These are phyloP conservation scores for Pelvicachromis taeniatus DNA, from an alignment of 2,113 vertebrate species.

Conservation along the genomic window DNA sequence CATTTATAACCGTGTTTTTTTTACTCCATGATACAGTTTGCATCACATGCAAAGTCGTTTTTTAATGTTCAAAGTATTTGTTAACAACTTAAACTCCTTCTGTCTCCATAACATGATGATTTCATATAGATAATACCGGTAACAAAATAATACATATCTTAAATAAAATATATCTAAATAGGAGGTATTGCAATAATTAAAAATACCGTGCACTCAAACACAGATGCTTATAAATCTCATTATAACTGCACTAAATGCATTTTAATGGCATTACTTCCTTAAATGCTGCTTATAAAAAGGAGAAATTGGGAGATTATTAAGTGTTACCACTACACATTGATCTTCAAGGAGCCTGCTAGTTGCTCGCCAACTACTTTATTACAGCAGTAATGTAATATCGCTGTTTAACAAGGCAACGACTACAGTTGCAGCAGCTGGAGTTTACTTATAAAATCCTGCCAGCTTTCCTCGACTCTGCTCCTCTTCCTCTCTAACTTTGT, in stretches of 20 bases:
- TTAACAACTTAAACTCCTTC: background rate
- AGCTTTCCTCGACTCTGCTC: background rate
- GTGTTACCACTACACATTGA: background rate
- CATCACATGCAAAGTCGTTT: background rate
- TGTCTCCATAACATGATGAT: background rate
- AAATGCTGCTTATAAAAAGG: background rate
- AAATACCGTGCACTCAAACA: background rate
- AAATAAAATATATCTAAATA: background rate
- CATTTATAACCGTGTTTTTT: background rate
- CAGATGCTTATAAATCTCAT: background rate
- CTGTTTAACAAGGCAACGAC: background rate
- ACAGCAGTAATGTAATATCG: background rate
- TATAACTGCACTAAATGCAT: background rate
- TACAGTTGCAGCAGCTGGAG: background rate
- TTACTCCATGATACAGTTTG: background rate
- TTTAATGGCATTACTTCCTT: background rate
- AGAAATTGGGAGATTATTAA: background rate
- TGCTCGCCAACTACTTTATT: background rate
- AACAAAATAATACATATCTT: background rate
- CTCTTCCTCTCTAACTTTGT: conserved; percentile 21
- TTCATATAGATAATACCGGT: background rate
- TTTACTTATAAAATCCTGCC: background rate
- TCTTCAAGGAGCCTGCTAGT: background rate
- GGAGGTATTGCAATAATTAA: background rate
- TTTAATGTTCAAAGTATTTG: background rate